Evolutionary conservation across 1,140 invertebrate species (phyloP), one percentile per base, ranked within the genome.

Genomic region (Piezodorus guildinii): DNA sequence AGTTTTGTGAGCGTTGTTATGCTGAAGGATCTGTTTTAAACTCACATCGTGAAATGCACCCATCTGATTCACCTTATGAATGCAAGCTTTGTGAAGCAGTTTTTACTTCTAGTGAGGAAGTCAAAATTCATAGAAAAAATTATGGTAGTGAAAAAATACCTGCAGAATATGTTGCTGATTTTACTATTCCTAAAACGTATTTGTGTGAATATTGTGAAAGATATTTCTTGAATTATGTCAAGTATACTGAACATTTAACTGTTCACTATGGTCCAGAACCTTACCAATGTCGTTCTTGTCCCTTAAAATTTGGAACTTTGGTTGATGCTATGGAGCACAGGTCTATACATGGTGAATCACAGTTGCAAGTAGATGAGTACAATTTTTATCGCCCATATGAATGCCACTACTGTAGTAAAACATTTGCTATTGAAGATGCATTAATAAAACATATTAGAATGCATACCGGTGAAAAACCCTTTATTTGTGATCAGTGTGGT

Each of bases 381-480:
- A 59, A 66, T 43, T 66, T 49, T 17, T 66, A 66, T 45, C 10
- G 67, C 16, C 68, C 68, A 23, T 69, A 64, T 52, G 65, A 70
- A 34, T 70, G 69, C 54, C 67, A 70, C 44, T 69, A 67, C 52
- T 70, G 69, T 56, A 59, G 54, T 23, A 69, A 69, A 58, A 43
- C 62, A 6, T 70, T 70, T 66, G 54, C 69, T 14, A 65, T 68
- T 25, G 67, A 69, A 63, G 65, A 69, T 60, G 65, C 65, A 23
- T 72, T 82, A 54, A 73, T 76, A 46, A 77, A 78, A 67, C 80
- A 83, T 69, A 76, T 76, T 69, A 72, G 77, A 64, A 78, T 77
- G 67, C 79, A 90, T 74, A 88, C 86, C 1, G 87, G 82, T 6
- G 81, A 83, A 73, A 83, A 82, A 70, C 83, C 82, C 0, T 85